Evolutionary conservation across 2,888 invertebrate genomes (phyloP), one percentile per base, ranked within the genome.

Genomic region (Polymixis flavicincta): DNA sequence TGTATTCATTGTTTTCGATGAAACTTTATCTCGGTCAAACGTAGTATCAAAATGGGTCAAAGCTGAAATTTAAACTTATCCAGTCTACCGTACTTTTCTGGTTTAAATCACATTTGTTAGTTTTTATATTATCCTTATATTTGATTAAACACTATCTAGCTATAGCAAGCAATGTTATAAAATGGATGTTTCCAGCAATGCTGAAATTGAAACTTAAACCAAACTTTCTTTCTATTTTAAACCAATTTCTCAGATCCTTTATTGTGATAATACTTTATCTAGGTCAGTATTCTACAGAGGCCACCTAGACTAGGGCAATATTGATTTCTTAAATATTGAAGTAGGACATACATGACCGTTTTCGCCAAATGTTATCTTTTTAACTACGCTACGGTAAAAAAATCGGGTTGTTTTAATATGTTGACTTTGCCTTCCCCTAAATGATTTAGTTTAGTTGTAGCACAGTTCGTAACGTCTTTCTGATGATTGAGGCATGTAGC

Each of bases 241-340:
- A 19, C 1, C 8, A 32, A 55, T 68, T n/a, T 59, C 14, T 57
- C 28, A 48, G 60, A 48, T 66, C 14, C 45, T 22, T 1, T 37
- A 68, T 59, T 67, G 19, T 60, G 22, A 45, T 32, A 6, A 32
- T 42, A 52, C 7, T 76, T 52, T 28, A 67, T 64, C 50, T 78
- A 54, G 68, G 82, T 68, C 64, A 74, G 48, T 22, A 22, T 54
- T 52, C 19, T 28, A 59, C 70, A 64, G 14, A 59, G 17, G 50
- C 32, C 32, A 55, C 37, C 32, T 48, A 42, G 57, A 13, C 45
- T 59, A 50, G 57, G 25, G 14, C 37, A 28, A 28, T 63, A 81
- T 74, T 78, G 78, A 82, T 82, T 82, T 60, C 50, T 71, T 82
- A 25, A 78, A 68, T 71, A 74, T 60, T 64, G 9, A 13, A 67